A percentile compares a stretch with the other conserved stretches of the same genome.
phyloP scores from a whole-genome alignment of 2,888 invertebrate species.

The Stegana nigrithorax region DNA sequence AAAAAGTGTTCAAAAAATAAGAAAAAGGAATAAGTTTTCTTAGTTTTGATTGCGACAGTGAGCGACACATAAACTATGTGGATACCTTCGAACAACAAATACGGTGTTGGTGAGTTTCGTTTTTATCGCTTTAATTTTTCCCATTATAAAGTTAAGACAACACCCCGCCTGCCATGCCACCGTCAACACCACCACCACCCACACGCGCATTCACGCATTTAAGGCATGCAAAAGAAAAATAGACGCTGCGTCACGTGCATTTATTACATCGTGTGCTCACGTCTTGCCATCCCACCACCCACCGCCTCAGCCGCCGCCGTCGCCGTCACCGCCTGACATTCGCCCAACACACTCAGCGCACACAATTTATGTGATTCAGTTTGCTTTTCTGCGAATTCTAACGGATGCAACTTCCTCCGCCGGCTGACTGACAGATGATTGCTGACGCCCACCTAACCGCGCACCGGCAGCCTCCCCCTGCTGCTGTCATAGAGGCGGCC shows the following conservation, averaged over 20 bases:
- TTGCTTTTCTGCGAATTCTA: conserved; percentile 7
- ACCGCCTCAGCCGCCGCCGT: conserved; percentile 30
- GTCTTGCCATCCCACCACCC: too few species aligned
- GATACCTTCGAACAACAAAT: conserved; percentile 69
- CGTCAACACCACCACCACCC: neutral
- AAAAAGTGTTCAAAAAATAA: neutral
- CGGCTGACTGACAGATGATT: neutral
- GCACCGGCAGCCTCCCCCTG: neutral
- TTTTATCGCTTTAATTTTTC: neutral
- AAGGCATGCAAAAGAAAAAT: neutral
- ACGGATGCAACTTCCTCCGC: conserved; percentile 1
- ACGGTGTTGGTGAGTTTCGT: conserved; percentile 68
- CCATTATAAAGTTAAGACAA: too few species aligned
- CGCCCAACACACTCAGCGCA: neutral
- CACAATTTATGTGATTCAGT: conserved; percentile 15
- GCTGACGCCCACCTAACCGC: conserved; percentile 1
- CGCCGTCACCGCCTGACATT: neutral
- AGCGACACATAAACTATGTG: conserved; percentile 54
- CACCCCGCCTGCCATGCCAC: conserved; percentile 21
- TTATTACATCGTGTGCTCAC: too few species aligned
- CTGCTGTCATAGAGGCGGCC: conserved; percentile 5
- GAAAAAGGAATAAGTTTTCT: neutral
- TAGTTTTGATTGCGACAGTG: conserved; percentile 2
- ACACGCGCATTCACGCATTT: neutral
- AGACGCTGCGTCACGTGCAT: conserved; percentile 51